These are phyloP conservation scores for Leptopilina clavipes DNA, from an alignment of 1,140 invertebrate genomes.

Conservation along the genomic window DNA sequence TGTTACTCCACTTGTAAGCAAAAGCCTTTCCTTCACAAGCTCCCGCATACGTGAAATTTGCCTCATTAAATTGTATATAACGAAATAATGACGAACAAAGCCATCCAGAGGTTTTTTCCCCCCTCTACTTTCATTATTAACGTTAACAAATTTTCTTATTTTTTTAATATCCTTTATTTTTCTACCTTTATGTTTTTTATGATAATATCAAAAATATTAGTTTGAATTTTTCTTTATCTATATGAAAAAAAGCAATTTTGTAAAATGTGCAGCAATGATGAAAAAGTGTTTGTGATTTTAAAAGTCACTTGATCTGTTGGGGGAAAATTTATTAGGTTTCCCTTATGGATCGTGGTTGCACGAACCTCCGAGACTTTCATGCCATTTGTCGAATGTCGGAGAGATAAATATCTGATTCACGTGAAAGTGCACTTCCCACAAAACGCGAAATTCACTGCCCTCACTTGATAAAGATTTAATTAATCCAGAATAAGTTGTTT, in stretches of 20 bases:
- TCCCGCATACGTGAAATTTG: neutral
- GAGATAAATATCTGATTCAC: constrained; percentile 23
- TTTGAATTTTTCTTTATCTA: too few relatives aligned
- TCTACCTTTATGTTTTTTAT: too few relatives aligned
- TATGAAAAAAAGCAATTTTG: too few relatives aligned
- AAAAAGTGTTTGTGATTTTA: constrained; percentile 5
- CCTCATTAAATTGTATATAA: constrained; percentile 6
- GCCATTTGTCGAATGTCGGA: constrained; percentile 10
- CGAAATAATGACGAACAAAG: neutral
- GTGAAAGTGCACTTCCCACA: constrained; percentile 18
- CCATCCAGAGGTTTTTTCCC: neutral
- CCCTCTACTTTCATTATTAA: neutral
- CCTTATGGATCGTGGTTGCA: constrained; percentile 7
- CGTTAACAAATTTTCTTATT: neutral
- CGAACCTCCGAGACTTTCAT: constrained; percentile 12
- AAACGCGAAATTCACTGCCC: neutral
- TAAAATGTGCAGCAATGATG: too few relatives aligned
- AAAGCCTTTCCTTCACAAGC: constrained; percentile 1
- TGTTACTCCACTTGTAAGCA: constrained; percentile 13
- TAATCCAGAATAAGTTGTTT: neutral
- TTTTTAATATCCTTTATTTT: too few relatives aligned
- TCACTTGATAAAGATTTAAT: constrained; percentile 8
- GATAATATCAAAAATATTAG: too few relatives aligned
- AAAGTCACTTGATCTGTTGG: neutral
- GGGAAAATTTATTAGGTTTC: constrained; percentile 1